Evolutionary conservation across 1,140 invertebrate genomes (phyloP).

Genomic region (Diprion similis): DNA sequence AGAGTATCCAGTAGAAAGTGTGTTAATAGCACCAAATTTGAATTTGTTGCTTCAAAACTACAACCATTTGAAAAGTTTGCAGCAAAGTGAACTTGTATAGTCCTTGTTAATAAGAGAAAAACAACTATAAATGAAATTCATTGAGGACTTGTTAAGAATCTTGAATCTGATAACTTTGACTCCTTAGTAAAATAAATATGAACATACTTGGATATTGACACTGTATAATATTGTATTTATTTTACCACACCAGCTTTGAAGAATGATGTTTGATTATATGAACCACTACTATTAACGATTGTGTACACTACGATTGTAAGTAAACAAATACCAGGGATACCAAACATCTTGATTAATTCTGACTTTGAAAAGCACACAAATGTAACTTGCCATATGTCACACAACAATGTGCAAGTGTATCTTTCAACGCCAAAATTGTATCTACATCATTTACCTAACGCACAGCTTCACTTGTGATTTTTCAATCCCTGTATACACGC

Average conservation of each 20-base stretch:
- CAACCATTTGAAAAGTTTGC: too few relatives aligned
- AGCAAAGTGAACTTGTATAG: too few relatives aligned
- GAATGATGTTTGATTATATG: too few relatives aligned
- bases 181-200: conserved; percentile 29
- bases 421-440: not conserved
- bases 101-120: too few relatives aligned
- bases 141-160: conserved; percentile 30
- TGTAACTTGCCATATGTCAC: too few relatives aligned
- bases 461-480: not conserved
- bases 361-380: too few relatives aligned
- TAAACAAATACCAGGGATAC: not conserved
- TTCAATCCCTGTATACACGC: not conserved
- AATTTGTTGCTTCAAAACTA: too few relatives aligned
- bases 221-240: too few relatives aligned
- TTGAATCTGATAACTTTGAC: conserved; percentile 40
- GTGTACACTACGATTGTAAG: not conserved
- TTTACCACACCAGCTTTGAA: too few relatives aligned
- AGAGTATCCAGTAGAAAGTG: too few relatives aligned
- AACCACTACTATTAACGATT: not conserved
- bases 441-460: not conserved
- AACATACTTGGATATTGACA: conserved; percentile 21
- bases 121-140: too few relatives aligned
- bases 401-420: not conserved
- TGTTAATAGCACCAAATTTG: too few relatives aligned
- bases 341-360: not conserved